Conservation (phyloP, 2,797 vertebrate genomes). For the Limosa lapponica region DNA sequence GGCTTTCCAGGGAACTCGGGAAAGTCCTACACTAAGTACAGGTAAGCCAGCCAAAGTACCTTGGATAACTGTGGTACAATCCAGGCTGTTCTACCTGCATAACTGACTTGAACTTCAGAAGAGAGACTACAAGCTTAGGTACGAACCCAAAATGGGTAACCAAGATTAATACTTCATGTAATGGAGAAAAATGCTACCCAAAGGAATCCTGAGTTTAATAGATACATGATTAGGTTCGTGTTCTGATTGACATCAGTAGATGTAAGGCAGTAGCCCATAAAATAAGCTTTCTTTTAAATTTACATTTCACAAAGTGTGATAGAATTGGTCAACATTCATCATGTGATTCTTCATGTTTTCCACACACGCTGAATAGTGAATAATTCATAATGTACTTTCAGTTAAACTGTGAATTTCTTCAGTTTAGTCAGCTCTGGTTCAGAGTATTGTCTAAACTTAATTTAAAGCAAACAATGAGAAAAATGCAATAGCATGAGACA, state of each 20-base stretch:
- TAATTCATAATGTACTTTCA: neutral
- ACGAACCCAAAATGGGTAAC: neutral
- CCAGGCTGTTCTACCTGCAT: rapidly evolving
- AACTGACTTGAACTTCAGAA: neutral
- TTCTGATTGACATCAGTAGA: neutral
- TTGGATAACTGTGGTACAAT: neutral
- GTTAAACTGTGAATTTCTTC: neutral
- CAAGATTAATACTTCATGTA: neutral
- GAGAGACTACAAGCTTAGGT: neutral
- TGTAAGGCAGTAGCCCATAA: neutral
- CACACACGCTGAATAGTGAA: neutral
- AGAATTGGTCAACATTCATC: neutral
- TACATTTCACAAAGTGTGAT: neutral
- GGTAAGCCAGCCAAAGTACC: neutral
- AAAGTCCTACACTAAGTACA: neutral
- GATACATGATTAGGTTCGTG: rapidly evolving
- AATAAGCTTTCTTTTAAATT: neutral
- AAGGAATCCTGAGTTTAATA: neutral
- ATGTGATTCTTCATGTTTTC: neutral
- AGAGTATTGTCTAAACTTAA: neutral
- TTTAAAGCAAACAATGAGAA: neutral
- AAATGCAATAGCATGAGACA: neutral
- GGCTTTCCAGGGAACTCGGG: neutral
- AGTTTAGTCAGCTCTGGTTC: neutral
- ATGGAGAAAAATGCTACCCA: neutral